Evolutionary conservation across 1,140 invertebrate genomes (phyloP).

Genomic region (Heliconius nattereri): DNA sequence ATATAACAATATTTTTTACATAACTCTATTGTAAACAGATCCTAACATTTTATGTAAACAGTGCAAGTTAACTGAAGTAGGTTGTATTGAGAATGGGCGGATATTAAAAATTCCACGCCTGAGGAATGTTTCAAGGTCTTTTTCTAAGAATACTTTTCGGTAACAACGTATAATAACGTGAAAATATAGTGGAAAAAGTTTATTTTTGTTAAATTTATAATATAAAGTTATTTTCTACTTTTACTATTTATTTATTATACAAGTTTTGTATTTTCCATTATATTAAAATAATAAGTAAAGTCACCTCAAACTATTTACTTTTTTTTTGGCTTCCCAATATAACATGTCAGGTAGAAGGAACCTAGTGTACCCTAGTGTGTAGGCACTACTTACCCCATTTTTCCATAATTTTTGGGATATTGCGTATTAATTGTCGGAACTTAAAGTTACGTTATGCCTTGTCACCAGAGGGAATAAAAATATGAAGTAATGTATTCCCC

Average conservation of each 20-base stretch:
- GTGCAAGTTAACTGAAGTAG: conserved; percentile 52
- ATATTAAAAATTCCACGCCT: conserved; percentile 66
- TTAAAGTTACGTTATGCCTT: too few species aligned
- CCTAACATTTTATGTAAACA: conserved; percentile 47
- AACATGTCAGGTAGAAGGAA: too few species aligned
- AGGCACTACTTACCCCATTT: too few species aligned
- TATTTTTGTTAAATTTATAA: not conserved
- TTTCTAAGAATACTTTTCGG: conserved; percentile 28
- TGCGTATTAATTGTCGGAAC: too few species aligned
- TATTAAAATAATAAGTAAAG: too few species aligned
- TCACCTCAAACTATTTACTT: too few species aligned
- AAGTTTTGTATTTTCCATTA: too few species aligned
- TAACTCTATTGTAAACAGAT: conserved; percentile 1
- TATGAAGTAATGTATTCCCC: too few species aligned
- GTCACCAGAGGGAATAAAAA: too few species aligned
- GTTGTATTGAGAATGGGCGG: conserved; percentile 54
- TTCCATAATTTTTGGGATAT: too few species aligned
- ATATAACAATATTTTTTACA: not conserved
- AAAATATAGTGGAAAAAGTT: not conserved
- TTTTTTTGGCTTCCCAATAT: too few species aligned
- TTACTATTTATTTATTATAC: not conserved
- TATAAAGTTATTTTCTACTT: not conserved
- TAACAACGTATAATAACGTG: conserved; percentile 9
- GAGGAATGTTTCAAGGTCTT: conserved; percentile 28
- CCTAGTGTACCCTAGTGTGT: too few species aligned